phyloP scores from a whole-genome alignment of 2,113 vertebrate species.

The Paradoxurus hermaphroditus region DNA sequence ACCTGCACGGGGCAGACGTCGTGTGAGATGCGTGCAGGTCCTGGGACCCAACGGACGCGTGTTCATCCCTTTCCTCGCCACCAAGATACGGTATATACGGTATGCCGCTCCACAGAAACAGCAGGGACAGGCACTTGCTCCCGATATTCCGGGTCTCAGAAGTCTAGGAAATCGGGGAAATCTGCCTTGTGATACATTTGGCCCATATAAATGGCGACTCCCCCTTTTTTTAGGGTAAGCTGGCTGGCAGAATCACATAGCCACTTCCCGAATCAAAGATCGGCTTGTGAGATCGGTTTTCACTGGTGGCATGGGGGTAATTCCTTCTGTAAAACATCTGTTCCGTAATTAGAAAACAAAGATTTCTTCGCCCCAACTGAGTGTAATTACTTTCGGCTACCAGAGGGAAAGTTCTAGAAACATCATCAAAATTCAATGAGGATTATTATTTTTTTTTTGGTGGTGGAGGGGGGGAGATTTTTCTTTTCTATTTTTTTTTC shows the following conservation, averaged over 20 bases:
- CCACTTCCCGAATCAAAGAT: slow-evolving; percentile 58
- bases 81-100: not conserved
- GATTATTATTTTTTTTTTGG: slow-evolving; percentile 46
- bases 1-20: not conserved
- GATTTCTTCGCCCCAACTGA: slow-evolving; percentile 51
- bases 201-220: not conserved
- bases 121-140: not conserved
- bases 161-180: not conserved
- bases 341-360: slow-evolving; percentile 62
- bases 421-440: slow-evolving; percentile 71
- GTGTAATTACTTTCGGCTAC: slow-evolving; percentile 69
- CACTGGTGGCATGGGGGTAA: slow-evolving; percentile 55
- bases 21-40: fast-evolving
- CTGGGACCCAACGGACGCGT: no score
- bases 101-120: not conserved
- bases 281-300: slow-evolving; percentile 64
- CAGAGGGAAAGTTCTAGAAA: slow-evolving; percentile 62
- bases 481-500: not conserved
- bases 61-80: not conserved
- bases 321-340: slow-evolving; percentile 70
- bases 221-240: not conserved
- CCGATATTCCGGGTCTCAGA: not conserved
- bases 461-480: not conserved
- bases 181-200: not conserved
- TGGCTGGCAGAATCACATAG: not conserved